Evolutionary conservation across 2,797 vertebrate genomes (phyloP).

Genomic region (Pagetopsis macropterus): DNA sequence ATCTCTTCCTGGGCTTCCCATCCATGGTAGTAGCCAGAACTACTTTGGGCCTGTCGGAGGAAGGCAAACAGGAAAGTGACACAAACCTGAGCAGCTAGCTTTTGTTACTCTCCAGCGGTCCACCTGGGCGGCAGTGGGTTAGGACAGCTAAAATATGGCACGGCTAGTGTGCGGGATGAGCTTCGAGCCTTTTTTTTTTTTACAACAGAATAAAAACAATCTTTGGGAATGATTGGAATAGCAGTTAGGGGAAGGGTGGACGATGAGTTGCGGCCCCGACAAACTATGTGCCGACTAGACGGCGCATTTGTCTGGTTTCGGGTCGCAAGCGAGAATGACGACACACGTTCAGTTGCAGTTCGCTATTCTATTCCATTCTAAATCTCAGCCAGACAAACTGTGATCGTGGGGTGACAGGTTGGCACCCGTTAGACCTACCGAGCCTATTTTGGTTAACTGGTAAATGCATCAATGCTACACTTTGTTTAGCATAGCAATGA

Average conservation of each 20-base stretch:
- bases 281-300: constrained; percentile 56
- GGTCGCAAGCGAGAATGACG: constrained; percentile 4
- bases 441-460: constrained; percentile 50
- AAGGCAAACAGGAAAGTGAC: constrained; percentile 42
- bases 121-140: constrained; percentile 13
- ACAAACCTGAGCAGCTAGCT: constrained; percentile 7
- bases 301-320: constrained; percentile 51
- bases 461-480: constrained; percentile 61
- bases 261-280: constrained; percentile 51
- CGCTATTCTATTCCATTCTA: constrained; percentile 28
- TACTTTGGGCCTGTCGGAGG: constrained; percentile 25
- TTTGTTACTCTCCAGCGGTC: constrained; percentile 12
- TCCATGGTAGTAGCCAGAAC: constrained; percentile 29
- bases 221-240: constrained; percentile 64
- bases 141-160: constrained; percentile 65
- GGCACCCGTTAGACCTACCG: constrained; percentile 40
- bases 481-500: constrained; percentile 40
- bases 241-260: constrained; percentile 56
- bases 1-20: constrained; percentile 20
- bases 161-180: constrained; percentile 7
- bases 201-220: constrained; percentile 64
- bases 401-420: constrained; percentile 43
- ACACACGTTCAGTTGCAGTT: constrained; percentile 24
- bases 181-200: constrained; percentile 39
- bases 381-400: constrained; percentile 14